Base-by-base conservation (phyloP, 2,113 vertebrate genomes). In the Colaptes auratus region DNA sequence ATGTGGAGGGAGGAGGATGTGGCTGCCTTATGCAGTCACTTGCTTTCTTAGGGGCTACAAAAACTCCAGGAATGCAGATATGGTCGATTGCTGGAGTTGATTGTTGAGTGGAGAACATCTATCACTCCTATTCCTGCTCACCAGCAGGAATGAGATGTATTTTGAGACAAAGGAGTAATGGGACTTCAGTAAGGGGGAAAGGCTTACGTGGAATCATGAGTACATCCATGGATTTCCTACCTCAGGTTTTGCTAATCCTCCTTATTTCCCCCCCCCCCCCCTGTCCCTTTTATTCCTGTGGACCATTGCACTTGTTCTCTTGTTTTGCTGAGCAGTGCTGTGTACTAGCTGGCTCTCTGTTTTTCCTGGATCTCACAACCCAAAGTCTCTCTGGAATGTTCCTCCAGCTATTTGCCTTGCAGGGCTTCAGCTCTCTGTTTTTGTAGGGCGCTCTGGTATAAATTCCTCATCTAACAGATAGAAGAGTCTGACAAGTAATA, bases 371-470 rank as follows among this genome's bases (percentile, higher is more conserved):
- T 83, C 69, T 60, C 42, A 52, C 46, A 36, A 46, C 64, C 71
- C 27, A 35, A 64, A 92, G 63, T 86, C 75, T 76, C 89, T 90
- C 74, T 88, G 80, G 83, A 94, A 86, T 60, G 73, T 91, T 88
- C 74, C 75, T 71, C 81, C 2, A 27, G 74, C 91, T 65, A 33
- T 92, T 85, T 80, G 69, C 18, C 16, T 66, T 80, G 69, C 66
- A 46, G 9, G 66, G 66, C 81, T 93, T 80, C 55, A 66, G 55
- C 67, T 88, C 71, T 31, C 79, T 79, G 82, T 67, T 82, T 87
- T 76, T 87, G 27, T 12, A 48, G 60, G 50, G 44, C 46, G 5
- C 82, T 83, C 69, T 80, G 56, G 23, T 75, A 55, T 59, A 65
- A 88, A 83, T 69, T 66, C 83, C 66, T 84, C 35, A 16, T 58